Conservation (phyloP, 2,888 invertebrate species). For the Ichneumoninae sp. region DNA sequence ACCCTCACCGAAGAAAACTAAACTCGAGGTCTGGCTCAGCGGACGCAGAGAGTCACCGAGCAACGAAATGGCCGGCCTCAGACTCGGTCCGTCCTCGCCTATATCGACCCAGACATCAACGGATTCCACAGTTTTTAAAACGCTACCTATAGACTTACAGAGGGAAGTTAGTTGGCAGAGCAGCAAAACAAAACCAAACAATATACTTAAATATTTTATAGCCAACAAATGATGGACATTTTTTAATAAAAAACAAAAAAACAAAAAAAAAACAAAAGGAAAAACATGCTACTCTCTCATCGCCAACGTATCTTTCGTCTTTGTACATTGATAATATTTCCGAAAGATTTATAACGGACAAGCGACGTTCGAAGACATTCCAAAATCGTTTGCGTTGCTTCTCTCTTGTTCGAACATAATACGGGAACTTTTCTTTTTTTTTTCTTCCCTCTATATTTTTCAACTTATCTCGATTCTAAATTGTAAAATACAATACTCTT, state of each 20-base stretch:
- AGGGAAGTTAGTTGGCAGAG: slow-evolving; percentile 86
- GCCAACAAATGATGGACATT: slow-evolving; percentile 81
- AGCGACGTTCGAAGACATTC: slow-evolving; percentile 36
- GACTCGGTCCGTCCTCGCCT: slow-evolving; percentile 79
- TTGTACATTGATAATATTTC: slow-evolving; percentile 9
- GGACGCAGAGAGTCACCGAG: slow-evolving; percentile 84
- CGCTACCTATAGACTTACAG: slow-evolving; percentile 89
- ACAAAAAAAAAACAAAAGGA: slow-evolving; percentile 7
- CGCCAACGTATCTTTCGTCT: slow-evolving; percentile 14
- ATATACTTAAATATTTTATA: slow-evolving; percentile 83
- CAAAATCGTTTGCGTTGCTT: slow-evolving; percentile 37
- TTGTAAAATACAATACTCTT: slow-evolving; percentile 62
- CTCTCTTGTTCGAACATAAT: neutral
- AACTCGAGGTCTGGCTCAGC: slow-evolving; percentile 84
- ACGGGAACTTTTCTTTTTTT: slow-evolving; percentile 32
- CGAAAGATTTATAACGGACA: neutral
- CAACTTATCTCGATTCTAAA: slow-evolving; percentile 47
- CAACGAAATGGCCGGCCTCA: slow-evolving; percentile 81
- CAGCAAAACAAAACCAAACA: slow-evolving; percentile 81
- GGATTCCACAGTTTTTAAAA: slow-evolving; percentile 89
- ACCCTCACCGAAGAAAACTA: slow-evolving; percentile 91
- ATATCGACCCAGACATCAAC: slow-evolving; percentile 84
- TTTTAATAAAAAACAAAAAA: slow-evolving; percentile 46
- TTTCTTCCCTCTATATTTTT: slow-evolving; percentile 30
- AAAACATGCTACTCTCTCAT: slow-evolving; percentile 26